phyloP scores from a whole-genome alignment of 2,113 vertebrate species.

The Varanus komodoensis region DNA sequence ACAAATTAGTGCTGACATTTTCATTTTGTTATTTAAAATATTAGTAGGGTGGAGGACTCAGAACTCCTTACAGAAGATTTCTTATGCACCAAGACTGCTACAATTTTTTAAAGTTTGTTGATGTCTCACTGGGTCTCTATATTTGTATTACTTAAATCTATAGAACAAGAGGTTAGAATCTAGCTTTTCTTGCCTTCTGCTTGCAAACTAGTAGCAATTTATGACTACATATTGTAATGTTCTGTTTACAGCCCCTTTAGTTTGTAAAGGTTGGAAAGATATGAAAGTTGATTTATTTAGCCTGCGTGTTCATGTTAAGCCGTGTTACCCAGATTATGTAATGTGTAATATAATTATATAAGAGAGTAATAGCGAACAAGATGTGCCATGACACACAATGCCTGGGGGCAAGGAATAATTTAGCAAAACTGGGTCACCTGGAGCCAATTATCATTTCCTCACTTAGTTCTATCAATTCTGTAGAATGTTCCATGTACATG shows the following conservation, averaged over 20 bases:
- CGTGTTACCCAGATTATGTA: neutral
- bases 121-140: neutral
- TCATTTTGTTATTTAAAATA: neutral
- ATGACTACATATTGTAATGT: neutral
- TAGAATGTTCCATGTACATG: neutral
- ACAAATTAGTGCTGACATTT: neutral
- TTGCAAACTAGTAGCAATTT: neutral
- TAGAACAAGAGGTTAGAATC: neutral
- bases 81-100: neutral
- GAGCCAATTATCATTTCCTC: conserved; percentile 8
- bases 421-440: neutral
- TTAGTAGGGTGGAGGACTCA: neutral
- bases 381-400: neutral
- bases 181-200: neutral
- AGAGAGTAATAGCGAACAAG: neutral
- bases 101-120: neutral
- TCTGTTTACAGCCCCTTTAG: neutral
- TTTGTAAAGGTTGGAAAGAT: neutral
- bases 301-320: neutral
- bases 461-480: neutral
- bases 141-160: neutral
- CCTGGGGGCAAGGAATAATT: conserved; percentile 13
- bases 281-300: neutral
- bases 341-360: neutral
- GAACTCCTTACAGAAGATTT: neutral